Conservation (phyloP, 2,797 vertebrate species). For the Mustela erminea region DNA sequence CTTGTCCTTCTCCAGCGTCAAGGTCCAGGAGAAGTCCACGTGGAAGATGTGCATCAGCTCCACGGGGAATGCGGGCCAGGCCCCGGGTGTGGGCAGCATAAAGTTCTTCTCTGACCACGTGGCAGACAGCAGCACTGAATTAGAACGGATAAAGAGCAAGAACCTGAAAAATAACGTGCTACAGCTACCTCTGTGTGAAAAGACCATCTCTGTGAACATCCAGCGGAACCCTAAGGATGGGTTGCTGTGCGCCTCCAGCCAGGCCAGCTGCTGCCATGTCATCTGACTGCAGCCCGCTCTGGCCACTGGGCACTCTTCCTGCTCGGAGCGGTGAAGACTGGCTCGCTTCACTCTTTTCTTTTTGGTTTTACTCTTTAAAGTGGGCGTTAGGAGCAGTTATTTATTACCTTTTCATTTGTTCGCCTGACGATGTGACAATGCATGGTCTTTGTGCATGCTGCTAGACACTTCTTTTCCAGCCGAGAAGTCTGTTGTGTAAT, state of each 20-base stretch:
- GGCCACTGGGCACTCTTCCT: conserved; percentile 82
- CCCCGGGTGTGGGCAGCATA: conserved; percentile 84
- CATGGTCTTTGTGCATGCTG: conserved; percentile 92
- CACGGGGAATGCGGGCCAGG: conserved; percentile 88
- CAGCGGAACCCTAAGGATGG: conserved; percentile 95
- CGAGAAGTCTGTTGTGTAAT: conserved; percentile 85
- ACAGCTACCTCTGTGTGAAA: conserved; percentile 99
- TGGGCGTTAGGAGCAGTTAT: conserved; percentile 88
- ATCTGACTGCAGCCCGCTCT: conserved; percentile 89
- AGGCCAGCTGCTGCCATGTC: conserved; percentile 98
- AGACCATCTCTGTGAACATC: conserved; percentile 99
- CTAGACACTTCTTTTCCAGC: conserved; percentile 87
- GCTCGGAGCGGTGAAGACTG: conserved; percentile 86
- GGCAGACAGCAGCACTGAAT: conserved; percentile 87
- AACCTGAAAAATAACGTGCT: conserved; percentile 95
- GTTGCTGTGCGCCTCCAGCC: conserved; percentile 94
- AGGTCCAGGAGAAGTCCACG: conserved; percentile 95
- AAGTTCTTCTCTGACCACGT: conserved; percentile 91
- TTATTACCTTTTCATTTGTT: conserved; percentile 88
- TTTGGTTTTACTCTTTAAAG: conserved; percentile 88
- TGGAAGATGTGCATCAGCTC: conserved; percentile 98
- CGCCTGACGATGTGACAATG: conserved; percentile 87
- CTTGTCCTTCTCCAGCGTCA: conserved; percentile 92
- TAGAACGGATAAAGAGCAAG: conserved; percentile 93
- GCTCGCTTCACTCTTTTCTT: conserved; percentile 83